phyloP scores from a whole-genome alignment of 2,113 vertebrate species.

The Nothobranchius kuhntae region DNA sequence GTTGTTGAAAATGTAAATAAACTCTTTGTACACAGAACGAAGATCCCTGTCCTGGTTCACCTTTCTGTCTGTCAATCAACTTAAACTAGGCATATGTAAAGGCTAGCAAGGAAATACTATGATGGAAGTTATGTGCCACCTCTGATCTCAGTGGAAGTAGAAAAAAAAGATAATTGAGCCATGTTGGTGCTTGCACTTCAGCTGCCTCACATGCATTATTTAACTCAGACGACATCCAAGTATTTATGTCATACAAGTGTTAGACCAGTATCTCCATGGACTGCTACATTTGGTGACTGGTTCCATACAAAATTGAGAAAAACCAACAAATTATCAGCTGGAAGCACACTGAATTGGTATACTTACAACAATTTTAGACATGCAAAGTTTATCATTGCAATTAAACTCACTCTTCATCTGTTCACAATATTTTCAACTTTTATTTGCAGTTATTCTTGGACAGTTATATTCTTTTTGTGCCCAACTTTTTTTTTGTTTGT shows the following conservation, averaged over 20 bases:
- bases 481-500: too few relatives aligned
- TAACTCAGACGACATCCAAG: not conserved
- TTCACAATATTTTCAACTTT: too few relatives aligned
- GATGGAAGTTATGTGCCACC: not conserved
- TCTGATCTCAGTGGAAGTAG: not conserved
- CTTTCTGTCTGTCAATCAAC: constrained; percentile 3
- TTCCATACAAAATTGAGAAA: too few relatives aligned
- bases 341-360: too few relatives aligned
- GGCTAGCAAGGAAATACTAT: not conserved
- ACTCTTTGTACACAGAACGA: constrained; percentile 5
- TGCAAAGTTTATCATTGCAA: too few relatives aligned
- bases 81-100: not conserved
- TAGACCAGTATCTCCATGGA: not conserved
- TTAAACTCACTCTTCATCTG: not conserved
- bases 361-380: too few relatives aligned
- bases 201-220: constrained; percentile 4
- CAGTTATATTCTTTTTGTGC: too few relatives aligned
- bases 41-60: constrained; percentile 1
- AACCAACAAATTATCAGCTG: too few relatives aligned
- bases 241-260: not conserved
- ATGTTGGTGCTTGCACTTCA: not conserved
- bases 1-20: constrained; percentile 8
- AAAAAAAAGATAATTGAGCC: not conserved
- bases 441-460: too few relatives aligned
- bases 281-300: too few relatives aligned